Conservation (phyloP, 1,140 invertebrate genomes). For the Zelostemma sp. region DNA sequence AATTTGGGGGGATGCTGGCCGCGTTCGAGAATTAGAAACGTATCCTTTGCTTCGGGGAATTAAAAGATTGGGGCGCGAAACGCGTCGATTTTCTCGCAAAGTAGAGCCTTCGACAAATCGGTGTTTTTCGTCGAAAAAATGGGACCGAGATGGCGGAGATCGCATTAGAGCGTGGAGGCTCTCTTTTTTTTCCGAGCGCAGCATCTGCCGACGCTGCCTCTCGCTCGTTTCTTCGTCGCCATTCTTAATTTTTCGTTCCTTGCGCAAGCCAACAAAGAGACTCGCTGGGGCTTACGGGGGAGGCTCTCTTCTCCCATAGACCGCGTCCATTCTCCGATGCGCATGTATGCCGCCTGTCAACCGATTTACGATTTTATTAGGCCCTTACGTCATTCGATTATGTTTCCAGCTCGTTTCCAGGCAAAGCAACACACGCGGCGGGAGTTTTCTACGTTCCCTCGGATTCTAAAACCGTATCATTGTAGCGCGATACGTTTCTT, state of each 20-base stretch:
- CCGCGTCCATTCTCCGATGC: background rate
- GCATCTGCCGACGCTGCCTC: conserved; percentile 65
- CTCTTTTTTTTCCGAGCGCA: conserved; percentile 46
- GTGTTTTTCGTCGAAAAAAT: conserved; percentile 16
- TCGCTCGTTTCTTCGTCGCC: conserved; percentile 53
- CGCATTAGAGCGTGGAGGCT: conserved; percentile 57
- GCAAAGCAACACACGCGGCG: conserved; percentile 13
- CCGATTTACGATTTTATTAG: conserved; percentile 70
- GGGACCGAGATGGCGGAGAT: conserved; percentile 36
- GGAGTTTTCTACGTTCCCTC: conserved; percentile 4
- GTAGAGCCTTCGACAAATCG: too few relatives aligned
- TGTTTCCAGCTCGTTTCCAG: conserved; percentile 37
- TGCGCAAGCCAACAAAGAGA: conserved; percentile 58
- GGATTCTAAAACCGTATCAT: background rate
- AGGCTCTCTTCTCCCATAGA: conserved; percentile 40
- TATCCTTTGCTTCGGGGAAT: conserved; percentile 35
- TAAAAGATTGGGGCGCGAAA: conserved; percentile 23
- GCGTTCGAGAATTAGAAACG: conserved; percentile 14
- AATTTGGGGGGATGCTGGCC: conserved; percentile 27
- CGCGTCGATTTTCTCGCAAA: too few relatives aligned
- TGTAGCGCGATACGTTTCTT: background rate
- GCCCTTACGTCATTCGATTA: conserved; percentile 67
- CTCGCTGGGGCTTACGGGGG: conserved; percentile 58
- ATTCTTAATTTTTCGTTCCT: conserved; percentile 51
- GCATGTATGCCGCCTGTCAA: conserved; percentile 59